Evolutionary conservation across 2,888 invertebrate species (phyloP), one percentile per base, ranked within the genome.

Genomic region (Antitype chi): DNA sequence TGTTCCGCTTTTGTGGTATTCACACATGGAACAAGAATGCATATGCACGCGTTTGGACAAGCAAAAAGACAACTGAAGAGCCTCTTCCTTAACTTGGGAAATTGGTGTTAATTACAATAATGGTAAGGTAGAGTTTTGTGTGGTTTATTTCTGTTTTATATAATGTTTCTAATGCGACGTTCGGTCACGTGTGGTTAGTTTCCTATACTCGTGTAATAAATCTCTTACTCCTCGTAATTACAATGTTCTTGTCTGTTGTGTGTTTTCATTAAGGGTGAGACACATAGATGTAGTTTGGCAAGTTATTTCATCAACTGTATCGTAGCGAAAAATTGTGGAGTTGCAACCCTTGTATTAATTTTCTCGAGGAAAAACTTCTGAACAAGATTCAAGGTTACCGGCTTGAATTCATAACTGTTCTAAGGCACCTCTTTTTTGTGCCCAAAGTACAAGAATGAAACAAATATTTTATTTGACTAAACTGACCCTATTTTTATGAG

Each of bases 191-290:
- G 95, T 96, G 95, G 93, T 95, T 94, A 94, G 94, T 95, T 95
- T 95, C 93, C 95, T 95, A 96, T 96, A 92, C 94, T 93, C 88
- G 90, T 90, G 95, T 93, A 94, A 96, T 96, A 96, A 96, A 96
- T 96, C 96, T 96, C 94, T 94, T 94, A 94, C 93, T 95, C 92
- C 90, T 93, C 95, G 95, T 96, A 96, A 96, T 96, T 96, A 96
- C 96, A 94, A 96, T 95, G 95, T 95, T 95, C 94, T 95, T 94
- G 95, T 95, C 95, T 94, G 94, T 93, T 95, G 95, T 96, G 94
- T 96, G 93, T 96, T 96, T 96, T 95, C 95, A 96, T 96, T 96
- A 96, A 92, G 92, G 88, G 85, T 87, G 90, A 91, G 90, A 91
- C 90, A 91, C 87, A 92, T 90, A 88, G 83, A 91, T 84, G 82